Percentiles rank a stretch among this genome's conserved stretches.
Evolutionary conservation across 1,140 invertebrate species (phyloP).

Genomic region (Apocrypta bakeri): DNA sequence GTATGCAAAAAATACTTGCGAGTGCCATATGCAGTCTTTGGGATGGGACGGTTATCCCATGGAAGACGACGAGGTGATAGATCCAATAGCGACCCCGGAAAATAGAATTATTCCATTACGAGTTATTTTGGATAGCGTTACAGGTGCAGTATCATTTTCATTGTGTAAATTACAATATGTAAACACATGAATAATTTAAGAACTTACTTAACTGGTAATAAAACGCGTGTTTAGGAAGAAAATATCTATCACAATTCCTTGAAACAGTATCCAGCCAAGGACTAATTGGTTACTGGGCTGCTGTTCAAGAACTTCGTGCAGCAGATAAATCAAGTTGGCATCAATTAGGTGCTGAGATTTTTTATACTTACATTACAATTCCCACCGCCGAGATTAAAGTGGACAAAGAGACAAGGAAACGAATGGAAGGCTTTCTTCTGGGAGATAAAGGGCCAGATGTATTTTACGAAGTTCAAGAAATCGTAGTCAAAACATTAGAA

Average conservation of each 20-base stretch:
- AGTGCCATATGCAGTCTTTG: constrained; percentile 83
- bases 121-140: constrained; percentile 81
- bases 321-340: constrained; percentile 85
- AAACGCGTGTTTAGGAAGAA: constrained; percentile 72
- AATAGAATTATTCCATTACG: constrained; percentile 77
- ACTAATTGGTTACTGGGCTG: constrained; percentile 88
- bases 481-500: constrained; percentile 85
- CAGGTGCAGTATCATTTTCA: too few species aligned
- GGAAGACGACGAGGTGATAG: constrained; percentile 66
- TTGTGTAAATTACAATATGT: constrained; percentile 57
- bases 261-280: constrained; percentile 87
- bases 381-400: constrained; percentile 86
- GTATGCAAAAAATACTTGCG: constrained; percentile 88
- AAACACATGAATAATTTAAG: neutral
- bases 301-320: constrained; percentile 88
- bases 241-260: constrained; percentile 86
- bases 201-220: neutral
- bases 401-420: constrained; percentile 83
- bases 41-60: constrained; percentile 86
- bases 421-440: constrained; percentile 90
- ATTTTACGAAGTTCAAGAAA: constrained; percentile 90
- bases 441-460: constrained; percentile 92
- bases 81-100: constrained; percentile 61
- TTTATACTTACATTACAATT: constrained; percentile 89
- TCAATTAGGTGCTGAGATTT: constrained; percentile 92